phyloP scores from a whole-genome alignment of 2,797 vertebrate species.

The Neosilurus mollespiculum region DNA sequence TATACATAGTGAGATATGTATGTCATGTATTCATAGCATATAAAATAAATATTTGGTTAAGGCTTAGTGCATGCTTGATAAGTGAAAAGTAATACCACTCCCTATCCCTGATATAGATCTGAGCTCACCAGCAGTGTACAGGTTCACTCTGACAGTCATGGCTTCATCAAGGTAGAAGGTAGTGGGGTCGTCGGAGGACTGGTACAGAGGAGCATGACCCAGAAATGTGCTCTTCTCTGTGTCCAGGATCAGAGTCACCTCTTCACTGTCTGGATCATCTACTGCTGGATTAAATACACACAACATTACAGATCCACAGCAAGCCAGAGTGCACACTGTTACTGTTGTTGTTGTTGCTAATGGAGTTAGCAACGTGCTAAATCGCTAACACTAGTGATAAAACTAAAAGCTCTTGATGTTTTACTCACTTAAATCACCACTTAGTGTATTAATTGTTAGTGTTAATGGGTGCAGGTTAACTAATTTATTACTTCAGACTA shows the following conservation, averaged over 20 bases:
- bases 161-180: conserved; percentile 34
- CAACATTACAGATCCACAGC: background rate
- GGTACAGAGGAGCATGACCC: conserved; percentile 31
- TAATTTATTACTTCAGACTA: background rate
- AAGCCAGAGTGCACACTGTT: no score
- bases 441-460: background rate
- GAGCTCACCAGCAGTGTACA: conserved; percentile 26
- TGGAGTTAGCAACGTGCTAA: background rate
- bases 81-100: background rate
- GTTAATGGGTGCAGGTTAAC: background rate
- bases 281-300: background rate
- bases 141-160: conserved; percentile 7
- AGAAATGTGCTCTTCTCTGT: conserved; percentile 24
- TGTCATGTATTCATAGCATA: background rate
- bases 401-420: background rate
- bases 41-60: background rate
- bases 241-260: conserved; percentile 24
- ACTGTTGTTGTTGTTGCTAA: background rate
- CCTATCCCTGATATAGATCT: background rate
- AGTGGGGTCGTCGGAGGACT: conserved; percentile 7
- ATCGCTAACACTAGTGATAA: background rate
- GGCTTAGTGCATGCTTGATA: background rate
- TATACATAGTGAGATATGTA: no score
- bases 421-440: background rate
- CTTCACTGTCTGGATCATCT: background rate